A percentile compares a stretch with the other conserved stretches of the same genome.
phyloP scores from a whole-genome alignment of 2,113 vertebrate species.

The Crotalus viridis region DNA sequence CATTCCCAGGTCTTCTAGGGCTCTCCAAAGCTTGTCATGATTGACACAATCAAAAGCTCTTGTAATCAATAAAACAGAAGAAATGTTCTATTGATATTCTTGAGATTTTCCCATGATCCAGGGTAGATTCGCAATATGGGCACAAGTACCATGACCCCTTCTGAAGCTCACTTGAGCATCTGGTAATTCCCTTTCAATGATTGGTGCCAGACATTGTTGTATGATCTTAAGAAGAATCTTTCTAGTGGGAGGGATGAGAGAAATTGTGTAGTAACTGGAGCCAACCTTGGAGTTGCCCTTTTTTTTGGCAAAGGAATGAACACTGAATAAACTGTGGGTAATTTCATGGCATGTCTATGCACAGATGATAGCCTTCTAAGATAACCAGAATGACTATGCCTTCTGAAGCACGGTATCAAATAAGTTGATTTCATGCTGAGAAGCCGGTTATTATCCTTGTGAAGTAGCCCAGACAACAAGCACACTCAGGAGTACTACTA shows the following conservation, averaged over 20 bases:
- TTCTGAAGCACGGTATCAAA: not conserved
- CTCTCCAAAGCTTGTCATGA: not conserved
- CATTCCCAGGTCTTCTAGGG: not conserved
- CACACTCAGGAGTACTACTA: not conserved
- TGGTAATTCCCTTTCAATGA: not conserved
- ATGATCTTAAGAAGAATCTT: not conserved
- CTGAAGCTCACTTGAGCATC: not conserved
- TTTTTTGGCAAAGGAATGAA: not conserved
- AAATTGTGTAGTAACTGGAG: not conserved
- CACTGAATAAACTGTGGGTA: not conserved
- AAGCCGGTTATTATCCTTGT: not conserved
- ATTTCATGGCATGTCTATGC: not conserved
- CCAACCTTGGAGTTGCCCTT: not conserved
- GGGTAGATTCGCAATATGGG: not conserved
- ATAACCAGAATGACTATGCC: not conserved
- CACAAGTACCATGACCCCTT: not conserved
- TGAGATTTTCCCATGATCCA: not conserved
- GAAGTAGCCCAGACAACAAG: not conserved
- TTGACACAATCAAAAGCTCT: not conserved
- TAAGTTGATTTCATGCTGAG: not conserved
- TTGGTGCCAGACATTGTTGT: not conserved
- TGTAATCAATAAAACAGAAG: not conserved
- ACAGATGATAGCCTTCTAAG: not conserved
- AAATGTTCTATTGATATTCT: not conserved
- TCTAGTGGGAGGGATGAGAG: not conserved